Percentiles rank a stretch among this genome's conserved stretches.
Evolutionary conservation across 1,140 invertebrate species (phyloP).

Genomic region (Drosophila novamexicana): DNA sequence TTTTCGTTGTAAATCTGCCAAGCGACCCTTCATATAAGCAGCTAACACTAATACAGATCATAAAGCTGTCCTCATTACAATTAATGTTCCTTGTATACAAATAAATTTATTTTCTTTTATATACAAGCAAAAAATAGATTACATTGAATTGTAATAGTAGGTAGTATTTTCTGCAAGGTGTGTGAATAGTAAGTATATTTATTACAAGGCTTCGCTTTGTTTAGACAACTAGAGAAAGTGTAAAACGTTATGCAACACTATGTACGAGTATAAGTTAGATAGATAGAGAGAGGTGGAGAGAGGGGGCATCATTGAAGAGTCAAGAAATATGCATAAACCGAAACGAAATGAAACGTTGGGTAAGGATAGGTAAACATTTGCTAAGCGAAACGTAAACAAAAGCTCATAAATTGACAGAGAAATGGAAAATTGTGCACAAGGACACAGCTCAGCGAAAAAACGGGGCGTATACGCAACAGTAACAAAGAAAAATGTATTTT

Average conservation of each 20-base stretch:
- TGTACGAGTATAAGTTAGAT: slow-evolving; percentile 37
- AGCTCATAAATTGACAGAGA: slow-evolving; percentile 77
- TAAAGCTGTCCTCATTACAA: slow-evolving; percentile 9
- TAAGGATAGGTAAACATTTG: slow-evolving; percentile 70
- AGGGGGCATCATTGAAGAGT: slow-evolving; percentile 50
- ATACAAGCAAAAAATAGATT: slow-evolving; percentile 18
- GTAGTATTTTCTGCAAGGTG: slow-evolving; percentile 26
- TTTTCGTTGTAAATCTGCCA: slow-evolving; percentile 34
- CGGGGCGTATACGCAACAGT: slow-evolving; percentile 68
- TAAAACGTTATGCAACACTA: slow-evolving; percentile 55
- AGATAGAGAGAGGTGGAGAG: slow-evolving; percentile 14
- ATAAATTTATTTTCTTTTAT: too few species aligned
- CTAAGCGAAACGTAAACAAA: slow-evolving; percentile 82
- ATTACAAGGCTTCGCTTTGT: slow-evolving; percentile 40
- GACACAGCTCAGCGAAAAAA: slow-evolving; percentile 57
- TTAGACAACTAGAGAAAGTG: slow-evolving; percentile 23
- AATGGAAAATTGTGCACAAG: slow-evolving; percentile 66
- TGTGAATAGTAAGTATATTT: slow-evolving; percentile 30
- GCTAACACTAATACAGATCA: slow-evolving; percentile 18
- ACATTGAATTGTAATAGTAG: slow-evolving; percentile 19
- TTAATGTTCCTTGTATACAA: slow-evolving; percentile 12
- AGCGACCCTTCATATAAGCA: slow-evolving; percentile 16
- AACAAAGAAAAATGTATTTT: slow-evolving; percentile 27
- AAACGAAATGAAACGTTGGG: slow-evolving; percentile 39
- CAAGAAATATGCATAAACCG: slow-evolving; percentile 55